phyloP scores from a whole-genome alignment of 2,888 invertebrate species.

The Stenurella melanura region DNA sequence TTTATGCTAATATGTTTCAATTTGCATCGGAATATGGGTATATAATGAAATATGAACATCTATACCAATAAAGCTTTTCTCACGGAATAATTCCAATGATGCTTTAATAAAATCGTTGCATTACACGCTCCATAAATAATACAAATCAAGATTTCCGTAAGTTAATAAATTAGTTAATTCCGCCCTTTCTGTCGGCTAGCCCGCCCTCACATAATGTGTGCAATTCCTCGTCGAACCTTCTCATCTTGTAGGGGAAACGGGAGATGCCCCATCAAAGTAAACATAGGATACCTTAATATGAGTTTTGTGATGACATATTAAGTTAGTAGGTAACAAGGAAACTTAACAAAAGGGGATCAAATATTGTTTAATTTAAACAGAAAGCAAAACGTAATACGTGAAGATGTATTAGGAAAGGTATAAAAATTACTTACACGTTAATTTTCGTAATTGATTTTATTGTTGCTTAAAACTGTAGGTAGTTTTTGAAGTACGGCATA shows the following conservation, averaged over 20 bases:
- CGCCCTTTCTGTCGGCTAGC: constrained; percentile 54
- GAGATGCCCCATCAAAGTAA: neutral
- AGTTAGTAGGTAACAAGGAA: too few species aligned
- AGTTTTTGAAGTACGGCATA: too few species aligned
- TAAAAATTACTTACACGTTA: too few species aligned
- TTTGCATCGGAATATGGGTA: constrained; percentile 18
- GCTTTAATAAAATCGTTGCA: constrained; percentile 28
- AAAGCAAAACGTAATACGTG: too few species aligned
- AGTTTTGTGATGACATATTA: too few species aligned
- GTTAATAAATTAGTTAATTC: constrained; percentile 61
- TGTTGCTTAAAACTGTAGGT: too few species aligned
- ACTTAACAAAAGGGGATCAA: too few species aligned
- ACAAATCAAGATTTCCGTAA: constrained; percentile 54
- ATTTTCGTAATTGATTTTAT: too few species aligned
- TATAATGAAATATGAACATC: constrained; percentile 30
- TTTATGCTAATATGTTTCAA: constrained; percentile 15
- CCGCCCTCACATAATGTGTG: constrained; percentile 47
- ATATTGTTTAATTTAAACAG: too few species aligned
- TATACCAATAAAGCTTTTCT: constrained; percentile 20
- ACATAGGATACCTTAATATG: neutral
- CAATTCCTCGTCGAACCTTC: constrained; percentile 13
- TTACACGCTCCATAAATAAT: constrained; percentile 31
- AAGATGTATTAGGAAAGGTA: too few species aligned
- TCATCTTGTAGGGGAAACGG: constrained; percentile 8
- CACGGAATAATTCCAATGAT: constrained; percentile 16